Base-by-base conservation (phyloP, 2,888 invertebrate genomes). In the Ectemnius cavifrons region DNA sequence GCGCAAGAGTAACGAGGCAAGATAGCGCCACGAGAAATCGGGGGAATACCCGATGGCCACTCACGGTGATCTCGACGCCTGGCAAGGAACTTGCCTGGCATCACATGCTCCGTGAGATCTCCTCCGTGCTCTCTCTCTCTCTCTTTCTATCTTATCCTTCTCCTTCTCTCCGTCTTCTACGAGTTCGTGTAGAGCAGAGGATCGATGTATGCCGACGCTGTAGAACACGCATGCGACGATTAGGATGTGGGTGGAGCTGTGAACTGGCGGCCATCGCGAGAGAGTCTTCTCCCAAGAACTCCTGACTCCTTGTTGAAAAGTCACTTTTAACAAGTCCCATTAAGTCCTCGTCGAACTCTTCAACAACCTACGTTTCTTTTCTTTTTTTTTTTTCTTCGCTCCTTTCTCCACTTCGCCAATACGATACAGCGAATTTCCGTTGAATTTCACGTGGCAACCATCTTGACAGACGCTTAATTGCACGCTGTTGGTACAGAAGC, bases 161-260 rank as follows among this genome's bases (percentile, higher is more conserved):
- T 61, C 62, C 16, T 59, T 49, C 57, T 52, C 67, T 13, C 37
- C 28, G 49, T 13, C 45, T 49, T 59, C 28, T 14, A 11, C 63
- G 49, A 76, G 37, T 37, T 37, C 8, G 78, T 67, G 63, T 73
- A 72, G 67, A 74, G 61, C 73, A 14, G 62, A 73, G 67, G 73
- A 84, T 84, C 83, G 77, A 84, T 84, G 37, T 37, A 80, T 59
- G 47, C 47, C 46, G 71, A 60, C 14, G 52, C 64, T 28, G 64
- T 70, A 52, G 49, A 77, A 49, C 75, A 83, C 85, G 84, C 84
- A 83, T 83, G 84, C 84, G 84, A 84, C 28, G 66, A 80, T 83
- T 57, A 67, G 67, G 76, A 77, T 73, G 78, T 84, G 85, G 84
- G 84, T 84, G 84, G 84, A 84, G 83, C 72, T 71, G 67, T 67